Percentiles rank a stretch among this genome's conserved stretches.
Conservation (phyloP, 2,888 invertebrate genomes). For the Dynastes hyllus region DNA sequence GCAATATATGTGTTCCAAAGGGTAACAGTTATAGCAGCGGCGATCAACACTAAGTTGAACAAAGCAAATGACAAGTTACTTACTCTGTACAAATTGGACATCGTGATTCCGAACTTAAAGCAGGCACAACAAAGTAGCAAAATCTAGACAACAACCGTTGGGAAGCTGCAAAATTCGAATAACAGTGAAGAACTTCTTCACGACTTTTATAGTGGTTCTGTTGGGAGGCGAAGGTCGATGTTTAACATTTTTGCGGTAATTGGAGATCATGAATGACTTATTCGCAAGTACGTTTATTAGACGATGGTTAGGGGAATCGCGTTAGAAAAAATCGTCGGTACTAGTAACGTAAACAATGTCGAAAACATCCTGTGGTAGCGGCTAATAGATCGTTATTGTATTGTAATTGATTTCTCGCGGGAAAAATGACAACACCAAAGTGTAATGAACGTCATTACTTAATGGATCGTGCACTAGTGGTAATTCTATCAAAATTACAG, state of each 20-base stretch:
- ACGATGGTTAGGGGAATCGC: conserved; percentile 2
- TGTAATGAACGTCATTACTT: conserved; percentile 13
- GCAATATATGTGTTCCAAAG: too few relatives aligned
- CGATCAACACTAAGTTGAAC: too few relatives aligned
- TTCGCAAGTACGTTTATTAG: background rate
- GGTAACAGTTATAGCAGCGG: too few relatives aligned
- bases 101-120: background rate
- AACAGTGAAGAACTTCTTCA: conserved; percentile 26
- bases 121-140: background rate
- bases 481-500: background rate
- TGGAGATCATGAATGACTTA: conserved; percentile 36
- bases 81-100: conserved; percentile 29
- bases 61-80: background rate
- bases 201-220: conserved; percentile 35
- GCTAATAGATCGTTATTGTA: conserved; percentile 5
- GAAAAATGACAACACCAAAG: conserved; percentile 2
- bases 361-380: conserved; percentile 20
- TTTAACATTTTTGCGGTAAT: conserved; percentile 38
- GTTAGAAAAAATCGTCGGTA: conserved; percentile 13
- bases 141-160: background rate
- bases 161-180: conserved; percentile 36
- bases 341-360: conserved; percentile 15
- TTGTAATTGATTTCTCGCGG: conserved; percentile 6
- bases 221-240: conserved; percentile 27
- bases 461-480: background rate